Evolutionary conservation across 2,888 invertebrate genomes (phyloP), one percentile per base, ranked within the genome.

Genomic region (Drosophila mayaguana): DNA sequence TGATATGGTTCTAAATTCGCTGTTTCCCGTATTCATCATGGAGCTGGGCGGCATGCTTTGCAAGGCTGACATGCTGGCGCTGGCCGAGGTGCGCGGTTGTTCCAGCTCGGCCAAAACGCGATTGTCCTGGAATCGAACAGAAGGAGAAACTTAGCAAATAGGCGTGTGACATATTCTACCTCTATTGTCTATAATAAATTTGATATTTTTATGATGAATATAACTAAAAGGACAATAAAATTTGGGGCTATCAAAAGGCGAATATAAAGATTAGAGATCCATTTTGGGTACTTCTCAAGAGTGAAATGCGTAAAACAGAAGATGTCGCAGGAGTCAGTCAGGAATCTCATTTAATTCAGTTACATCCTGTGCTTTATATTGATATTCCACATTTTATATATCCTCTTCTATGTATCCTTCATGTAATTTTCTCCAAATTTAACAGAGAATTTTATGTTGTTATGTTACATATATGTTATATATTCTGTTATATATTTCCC

Each of bases 51-150:
- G 87, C 87, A 92, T 83, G 59, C 90, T 84, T 72, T 89, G 87
- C 87, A 92, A 85, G 59, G 90, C 86, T 71, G 92, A 91, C 79
- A 88, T 83, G 67, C 91, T 92, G 62, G 84, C 80, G 51, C 88
- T 83, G 74, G 89, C 90, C 64, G 93, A 93, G 71, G 92, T 93
- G 70, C 97, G 95, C 83, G 96, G 95, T 92, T 97, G 97, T 92
- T 98, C 98, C 91, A 98, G 94, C 92, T 98, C 98, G 79, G 98
- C 97, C 91, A 98, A 94, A 89, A 98, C 96, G 88, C 97, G 95
- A 94, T 96, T 96, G 94, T 96, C 96, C 93, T 93, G 85, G 9
- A 80, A 68, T 69, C 12, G 46, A 40, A 40, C 9, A 6, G 34
- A 38, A 11, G 2, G 1, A 42, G 18, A 18, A 7, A 40, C 9